Conservation (phyloP, 2,888 invertebrate genomes). For the Dasysyrphus albostriatus region DNA sequence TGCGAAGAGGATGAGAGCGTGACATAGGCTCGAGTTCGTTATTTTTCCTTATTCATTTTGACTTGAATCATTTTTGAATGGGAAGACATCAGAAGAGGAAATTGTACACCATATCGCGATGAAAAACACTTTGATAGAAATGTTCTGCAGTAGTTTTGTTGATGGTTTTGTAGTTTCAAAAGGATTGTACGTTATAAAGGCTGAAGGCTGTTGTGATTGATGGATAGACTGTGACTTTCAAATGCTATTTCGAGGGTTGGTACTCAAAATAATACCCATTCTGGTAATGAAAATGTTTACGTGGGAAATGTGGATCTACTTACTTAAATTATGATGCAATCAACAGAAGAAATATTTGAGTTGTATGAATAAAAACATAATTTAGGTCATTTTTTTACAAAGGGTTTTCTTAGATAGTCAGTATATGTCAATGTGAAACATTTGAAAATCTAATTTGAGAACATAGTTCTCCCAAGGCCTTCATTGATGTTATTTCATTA, state of each 20-base stretch:
- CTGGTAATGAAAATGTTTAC: constrained; percentile 12
- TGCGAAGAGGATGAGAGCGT: constrained; percentile 15
- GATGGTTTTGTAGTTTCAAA: constrained; percentile 36
- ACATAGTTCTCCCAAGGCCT: no score
- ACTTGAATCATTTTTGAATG: constrained; percentile 47
- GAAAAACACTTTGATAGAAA: constrained; percentile 72
- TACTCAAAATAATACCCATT: not conserved
- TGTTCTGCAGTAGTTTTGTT: constrained; percentile 70
- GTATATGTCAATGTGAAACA: not conserved
- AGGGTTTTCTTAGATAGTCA: not conserved
- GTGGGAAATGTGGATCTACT: constrained; percentile 17
- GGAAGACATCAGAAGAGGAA: constrained; percentile 28
- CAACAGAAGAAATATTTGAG: not conserved
- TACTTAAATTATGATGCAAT: constrained; percentile 23
- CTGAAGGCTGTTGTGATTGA: constrained; percentile 34
- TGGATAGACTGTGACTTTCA: not conserved
- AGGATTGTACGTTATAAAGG: constrained; percentile 1
- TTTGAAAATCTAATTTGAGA: no score
- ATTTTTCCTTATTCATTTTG: constrained; percentile 50
- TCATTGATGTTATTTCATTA: no score
- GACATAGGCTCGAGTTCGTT: constrained; percentile 51
- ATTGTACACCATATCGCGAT: constrained; percentile 36
- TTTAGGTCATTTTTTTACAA: not conserved
- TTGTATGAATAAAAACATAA: not conserved
- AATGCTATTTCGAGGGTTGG: not conserved